Conservation (phyloP, 2,113 vertebrate species). For the Procavia capensis region DNA sequence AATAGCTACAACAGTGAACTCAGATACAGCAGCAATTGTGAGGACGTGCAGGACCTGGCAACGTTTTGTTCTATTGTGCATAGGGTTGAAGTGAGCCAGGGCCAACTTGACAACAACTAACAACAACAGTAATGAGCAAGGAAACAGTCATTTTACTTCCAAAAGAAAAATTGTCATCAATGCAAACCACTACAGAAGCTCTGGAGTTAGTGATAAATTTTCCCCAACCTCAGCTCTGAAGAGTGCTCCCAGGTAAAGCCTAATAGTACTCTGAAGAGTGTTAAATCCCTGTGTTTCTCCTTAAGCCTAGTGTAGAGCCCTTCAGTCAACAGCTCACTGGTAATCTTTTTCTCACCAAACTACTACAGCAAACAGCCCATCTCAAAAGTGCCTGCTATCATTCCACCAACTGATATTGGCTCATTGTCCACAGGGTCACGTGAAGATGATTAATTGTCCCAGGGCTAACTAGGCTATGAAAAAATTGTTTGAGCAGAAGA, state of each 20-base stretch:
- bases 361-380: background rate
- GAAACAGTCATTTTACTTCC: background rate
- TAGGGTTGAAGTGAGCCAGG: too few relatives aligned
- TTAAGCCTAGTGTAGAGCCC: background rate
- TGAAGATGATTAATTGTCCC: background rate
- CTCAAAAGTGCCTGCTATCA: too few relatives aligned
- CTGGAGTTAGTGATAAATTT: background rate
- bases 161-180: background rate
- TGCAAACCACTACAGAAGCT: background rate
- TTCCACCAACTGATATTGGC: constrained; percentile 4
- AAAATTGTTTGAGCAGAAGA: background rate
- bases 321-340: background rate
- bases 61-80: too few relatives aligned
- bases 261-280: background rate
- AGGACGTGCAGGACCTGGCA: too few relatives aligned
- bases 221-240: constrained; percentile 29
- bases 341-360: constrained; percentile 9
- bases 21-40: too few relatives aligned
- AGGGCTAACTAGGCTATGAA: background rate
- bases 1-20: too few relatives aligned
- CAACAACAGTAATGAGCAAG: background rate
- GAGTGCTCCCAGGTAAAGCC: background rate
- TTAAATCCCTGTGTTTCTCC: background rate
- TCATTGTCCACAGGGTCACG: background rate
- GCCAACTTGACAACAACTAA: too few relatives aligned